phyloP scores from a whole-genome alignment of 2,113 vertebrate species.

The Natator depressus region DNA sequence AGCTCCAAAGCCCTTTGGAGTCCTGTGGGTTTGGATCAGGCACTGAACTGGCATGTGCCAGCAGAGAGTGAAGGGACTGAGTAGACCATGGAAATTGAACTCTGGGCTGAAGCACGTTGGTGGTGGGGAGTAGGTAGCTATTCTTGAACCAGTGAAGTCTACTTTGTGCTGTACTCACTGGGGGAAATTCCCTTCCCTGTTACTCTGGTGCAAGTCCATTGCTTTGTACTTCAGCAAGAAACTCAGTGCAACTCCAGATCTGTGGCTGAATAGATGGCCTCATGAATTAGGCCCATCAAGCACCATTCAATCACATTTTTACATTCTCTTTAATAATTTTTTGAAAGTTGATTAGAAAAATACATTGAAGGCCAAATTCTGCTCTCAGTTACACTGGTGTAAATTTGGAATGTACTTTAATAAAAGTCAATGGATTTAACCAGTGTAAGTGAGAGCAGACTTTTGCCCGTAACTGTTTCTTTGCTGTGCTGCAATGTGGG shows the following conservation, averaged over 20 bases:
- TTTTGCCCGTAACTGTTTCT: neutral
- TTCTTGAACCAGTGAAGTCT: neutral
- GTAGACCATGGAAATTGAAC: neutral
- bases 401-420: neutral
- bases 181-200: neutral
- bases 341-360: neutral
- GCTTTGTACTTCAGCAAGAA: neutral
- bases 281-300: neutral
- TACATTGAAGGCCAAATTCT: neutral
- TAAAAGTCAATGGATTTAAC: neutral
- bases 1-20: neutral
- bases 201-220: neutral
- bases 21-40: neutral
- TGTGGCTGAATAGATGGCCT: neutral
- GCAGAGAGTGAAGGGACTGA: neutral
- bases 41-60: neutral
- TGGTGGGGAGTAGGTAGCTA: neutral
- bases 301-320: neutral
- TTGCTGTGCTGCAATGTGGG: neutral
- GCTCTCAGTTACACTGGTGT: neutral
- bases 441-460: neutral
- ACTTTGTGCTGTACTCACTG: neutral
- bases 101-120: neutral
- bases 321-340: neutral
- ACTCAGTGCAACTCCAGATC: neutral